phyloP scores from a whole-genome alignment of 2,888 invertebrate species.

The Hydropsyche betteni region DNA sequence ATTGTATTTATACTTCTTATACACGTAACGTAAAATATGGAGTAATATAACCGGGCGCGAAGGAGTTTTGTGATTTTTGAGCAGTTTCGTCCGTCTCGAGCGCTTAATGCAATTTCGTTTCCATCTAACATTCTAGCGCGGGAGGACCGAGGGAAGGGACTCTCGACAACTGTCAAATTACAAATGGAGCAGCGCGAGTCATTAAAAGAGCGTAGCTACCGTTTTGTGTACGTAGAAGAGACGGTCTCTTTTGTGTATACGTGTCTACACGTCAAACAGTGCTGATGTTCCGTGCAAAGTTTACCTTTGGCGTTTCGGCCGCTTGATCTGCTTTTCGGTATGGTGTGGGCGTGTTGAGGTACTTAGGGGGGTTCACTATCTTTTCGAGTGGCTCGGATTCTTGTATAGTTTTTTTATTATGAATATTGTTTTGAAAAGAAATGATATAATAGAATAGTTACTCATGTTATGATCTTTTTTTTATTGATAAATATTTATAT shows the following conservation, averaged over 20 bases:
- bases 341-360: too few species aligned
- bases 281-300: conserved; percentile 15
- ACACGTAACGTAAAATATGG: too few species aligned
- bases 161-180: conserved; percentile 29
- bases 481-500: too few species aligned
- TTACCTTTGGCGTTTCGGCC: conserved; percentile 42
- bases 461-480: too few species aligned
- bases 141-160: background rate
- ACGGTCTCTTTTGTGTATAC: background rate
- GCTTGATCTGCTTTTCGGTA: conserved; percentile 1
- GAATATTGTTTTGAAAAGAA: too few species aligned
- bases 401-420: too few species aligned
- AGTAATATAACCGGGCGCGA: too few species aligned
- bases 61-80: conserved; percentile 28
- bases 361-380: too few species aligned
- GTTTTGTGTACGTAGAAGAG: conserved; percentile 1
- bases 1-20: too few species aligned
- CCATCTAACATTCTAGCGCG: conserved; percentile 12
- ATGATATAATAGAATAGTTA: too few species aligned
- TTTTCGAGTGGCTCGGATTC: background rate
- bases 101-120: conserved; percentile 27
- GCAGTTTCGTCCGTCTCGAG: conserved; percentile 6
- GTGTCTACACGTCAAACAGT: background rate
- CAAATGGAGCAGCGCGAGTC: conserved; percentile 28
- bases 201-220: conserved; percentile 29